These are phyloP conservation scores for Strigamia crassipes DNA, from an alignment of 2,888 invertebrate genomes.

Conservation along the genomic window DNA sequence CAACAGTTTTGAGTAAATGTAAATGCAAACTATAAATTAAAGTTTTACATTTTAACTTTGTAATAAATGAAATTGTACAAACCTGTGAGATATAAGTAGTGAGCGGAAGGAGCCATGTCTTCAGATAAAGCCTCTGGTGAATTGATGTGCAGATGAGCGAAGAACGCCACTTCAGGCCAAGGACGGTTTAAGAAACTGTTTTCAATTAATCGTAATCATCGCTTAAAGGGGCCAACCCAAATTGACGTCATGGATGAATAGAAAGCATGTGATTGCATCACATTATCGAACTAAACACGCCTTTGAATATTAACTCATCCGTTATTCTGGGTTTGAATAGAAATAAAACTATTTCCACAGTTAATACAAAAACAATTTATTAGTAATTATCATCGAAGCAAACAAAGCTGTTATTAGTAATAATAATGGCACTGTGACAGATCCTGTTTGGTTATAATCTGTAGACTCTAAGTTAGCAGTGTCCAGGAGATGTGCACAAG, in stretches of 20 bases:
- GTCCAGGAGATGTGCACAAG: not conserved
- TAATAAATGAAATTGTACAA: not conserved
- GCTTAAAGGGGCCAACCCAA: constrained; percentile 11
- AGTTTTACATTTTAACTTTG: too few species aligned
- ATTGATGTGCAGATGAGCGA: constrained; percentile 8
- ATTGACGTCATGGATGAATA: not conserved
- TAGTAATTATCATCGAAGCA: not conserved
- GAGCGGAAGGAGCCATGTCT: constrained; percentile 42
- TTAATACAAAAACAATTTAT: not conserved
- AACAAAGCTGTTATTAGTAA: not conserved
- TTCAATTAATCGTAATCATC: constrained; percentile 17
- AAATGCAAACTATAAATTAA: not conserved
- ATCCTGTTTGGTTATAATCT: not conserved
- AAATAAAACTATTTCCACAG: not conserved
- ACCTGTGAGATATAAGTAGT: constrained; percentile 11
- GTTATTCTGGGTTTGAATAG: not conserved
- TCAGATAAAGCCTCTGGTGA: constrained; percentile 27
- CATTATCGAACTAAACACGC: constrained; percentile 8
- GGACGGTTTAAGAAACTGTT: constrained; percentile 37
- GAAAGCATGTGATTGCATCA: not conserved
- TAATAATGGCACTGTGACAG: not conserved
- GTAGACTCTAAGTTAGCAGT: not conserved
- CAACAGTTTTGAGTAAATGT: not conserved
- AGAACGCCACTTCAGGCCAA: constrained; percentile 16
- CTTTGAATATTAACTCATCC: constrained; percentile 5